Conservation (phyloP, 2,888 invertebrate genomes). For the Cryptus viduatorius region DNA sequence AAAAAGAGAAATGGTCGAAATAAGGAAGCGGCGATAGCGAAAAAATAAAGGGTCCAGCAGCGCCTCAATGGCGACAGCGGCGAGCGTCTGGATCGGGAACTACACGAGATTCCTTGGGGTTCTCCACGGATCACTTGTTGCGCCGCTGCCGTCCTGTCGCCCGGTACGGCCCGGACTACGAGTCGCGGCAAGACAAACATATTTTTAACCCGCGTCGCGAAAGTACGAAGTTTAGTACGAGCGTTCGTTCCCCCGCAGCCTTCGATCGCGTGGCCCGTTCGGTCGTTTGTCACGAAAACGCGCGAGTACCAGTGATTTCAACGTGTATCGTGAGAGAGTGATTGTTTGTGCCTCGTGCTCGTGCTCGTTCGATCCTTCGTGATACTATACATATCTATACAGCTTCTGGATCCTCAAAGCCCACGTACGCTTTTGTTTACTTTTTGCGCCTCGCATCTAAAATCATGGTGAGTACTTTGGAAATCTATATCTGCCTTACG, state of each 20-base stretch:
- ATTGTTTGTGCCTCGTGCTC: slow-evolving; percentile 13
- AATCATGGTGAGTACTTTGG: not conserved
- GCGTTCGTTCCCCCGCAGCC: not conserved
- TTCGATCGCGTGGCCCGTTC: not conserved
- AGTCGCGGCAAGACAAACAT: slow-evolving; percentile 65
- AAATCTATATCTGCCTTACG: too few species aligned
- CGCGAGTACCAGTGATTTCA: slow-evolving; percentile 22
- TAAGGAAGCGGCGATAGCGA: not conserved
- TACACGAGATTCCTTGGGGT: slow-evolving; percentile 57
- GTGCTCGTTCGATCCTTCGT: not conserved
- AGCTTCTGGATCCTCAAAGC: too few species aligned
- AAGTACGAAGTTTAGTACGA: not conserved
- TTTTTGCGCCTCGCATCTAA: too few species aligned
- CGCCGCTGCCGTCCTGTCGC: slow-evolving; percentile 78
- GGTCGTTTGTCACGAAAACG: too few species aligned
- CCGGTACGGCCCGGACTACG: slow-evolving; percentile 67
- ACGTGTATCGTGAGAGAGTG: slow-evolving; percentile 48
- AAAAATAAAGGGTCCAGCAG: slow-evolving; percentile 29
- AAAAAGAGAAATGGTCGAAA: not conserved
- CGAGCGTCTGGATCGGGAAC: slow-evolving; percentile 54
- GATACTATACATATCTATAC: not conserved
- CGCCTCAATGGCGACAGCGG: slow-evolving; percentile 30
- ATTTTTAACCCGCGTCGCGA: slow-evolving; percentile 20
- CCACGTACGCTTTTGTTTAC: too few species aligned
- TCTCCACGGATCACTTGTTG: slow-evolving; percentile 79